phyloP scores from a whole-genome alignment of 2,797 vertebrate genomes.

The Heliangelus exortis region DNA sequence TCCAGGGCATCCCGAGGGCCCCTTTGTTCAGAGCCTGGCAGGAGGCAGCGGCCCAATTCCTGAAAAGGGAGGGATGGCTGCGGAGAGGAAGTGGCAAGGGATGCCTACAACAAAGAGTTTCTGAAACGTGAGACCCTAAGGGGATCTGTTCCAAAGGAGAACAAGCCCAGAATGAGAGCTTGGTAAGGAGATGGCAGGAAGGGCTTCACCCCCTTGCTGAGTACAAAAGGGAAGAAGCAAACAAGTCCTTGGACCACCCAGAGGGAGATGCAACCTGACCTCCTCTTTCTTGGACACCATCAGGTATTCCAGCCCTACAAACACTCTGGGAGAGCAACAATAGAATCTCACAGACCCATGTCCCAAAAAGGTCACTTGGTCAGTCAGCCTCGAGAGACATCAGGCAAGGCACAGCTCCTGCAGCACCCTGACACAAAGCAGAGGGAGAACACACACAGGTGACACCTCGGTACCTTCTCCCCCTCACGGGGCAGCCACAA shows the following conservation, averaged over 20 bases:
- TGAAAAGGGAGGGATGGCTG: background rate
- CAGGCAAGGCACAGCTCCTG: background rate
- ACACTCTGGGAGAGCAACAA: background rate
- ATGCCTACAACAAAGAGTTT: background rate
- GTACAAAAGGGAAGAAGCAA: background rate
- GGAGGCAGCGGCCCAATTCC: background rate
- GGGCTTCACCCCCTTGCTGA: background rate
- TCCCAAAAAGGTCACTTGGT: background rate
- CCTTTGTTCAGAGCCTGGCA: background rate
- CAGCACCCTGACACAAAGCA: background rate
- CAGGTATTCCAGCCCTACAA: background rate
- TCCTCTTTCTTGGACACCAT: rapidly evolving
- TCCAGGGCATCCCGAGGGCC: background rate
- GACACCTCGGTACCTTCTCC: background rate
- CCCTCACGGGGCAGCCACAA: background rate
- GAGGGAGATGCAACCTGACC: background rate
- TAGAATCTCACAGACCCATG: rapidly evolving
- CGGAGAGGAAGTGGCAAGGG: background rate
- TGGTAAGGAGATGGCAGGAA: background rate
- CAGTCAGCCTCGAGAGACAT: rapidly evolving
- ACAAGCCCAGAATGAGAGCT: background rate
- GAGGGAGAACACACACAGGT: rapidly evolving
- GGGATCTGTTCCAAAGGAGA: background rate
- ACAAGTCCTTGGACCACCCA: rapidly evolving
- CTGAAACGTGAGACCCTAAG: background rate